Conservation (phyloP, 1,140 invertebrate species). For the Danaus melanippus region DNA sequence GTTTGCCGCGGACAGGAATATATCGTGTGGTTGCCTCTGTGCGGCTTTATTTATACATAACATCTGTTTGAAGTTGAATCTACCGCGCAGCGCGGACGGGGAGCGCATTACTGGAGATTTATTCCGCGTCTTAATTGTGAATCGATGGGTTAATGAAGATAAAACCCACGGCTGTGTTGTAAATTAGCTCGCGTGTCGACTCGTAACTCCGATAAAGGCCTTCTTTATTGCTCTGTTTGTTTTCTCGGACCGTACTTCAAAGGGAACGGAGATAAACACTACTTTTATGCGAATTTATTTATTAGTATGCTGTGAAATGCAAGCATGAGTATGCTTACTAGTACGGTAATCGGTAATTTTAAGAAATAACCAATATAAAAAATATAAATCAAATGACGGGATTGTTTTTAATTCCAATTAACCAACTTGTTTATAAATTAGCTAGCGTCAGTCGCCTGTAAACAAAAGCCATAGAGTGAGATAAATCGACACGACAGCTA, state of each 20-base stretch:
- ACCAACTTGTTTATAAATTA: constrained; percentile 61
- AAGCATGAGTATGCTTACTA: constrained; percentile 13
- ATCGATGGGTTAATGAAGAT: constrained; percentile 73
- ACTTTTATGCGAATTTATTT: constrained; percentile 67
- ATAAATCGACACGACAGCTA: constrained; percentile 60
- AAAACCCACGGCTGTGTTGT: constrained; percentile 70
- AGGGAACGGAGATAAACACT: constrained; percentile 67
- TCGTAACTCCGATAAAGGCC: constrained; percentile 68
- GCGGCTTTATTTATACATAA: constrained; percentile 71
- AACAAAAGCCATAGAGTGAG: constrained; percentile 63
- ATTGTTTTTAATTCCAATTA: constrained; percentile 50
- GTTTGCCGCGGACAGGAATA: constrained; percentile 71
- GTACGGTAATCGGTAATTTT: too few species aligned
- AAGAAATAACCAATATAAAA: too few species aligned
- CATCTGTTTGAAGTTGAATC: constrained; percentile 70
- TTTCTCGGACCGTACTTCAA: constrained; percentile 69
- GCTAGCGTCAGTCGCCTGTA: constrained; percentile 44
- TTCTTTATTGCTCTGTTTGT: constrained; percentile 72
- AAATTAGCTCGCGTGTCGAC: constrained; percentile 72
- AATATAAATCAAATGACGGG: too few species aligned
- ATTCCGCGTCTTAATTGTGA: constrained; percentile 72
- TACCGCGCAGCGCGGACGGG: constrained; percentile 52
- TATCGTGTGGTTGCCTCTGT: constrained; percentile 69
- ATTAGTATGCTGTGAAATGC: constrained; percentile 51
- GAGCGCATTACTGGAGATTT: constrained; percentile 69